Evolutionary conservation across 1,140 invertebrate species (phyloP).

Genomic region (Dendroctonus valens): DNA sequence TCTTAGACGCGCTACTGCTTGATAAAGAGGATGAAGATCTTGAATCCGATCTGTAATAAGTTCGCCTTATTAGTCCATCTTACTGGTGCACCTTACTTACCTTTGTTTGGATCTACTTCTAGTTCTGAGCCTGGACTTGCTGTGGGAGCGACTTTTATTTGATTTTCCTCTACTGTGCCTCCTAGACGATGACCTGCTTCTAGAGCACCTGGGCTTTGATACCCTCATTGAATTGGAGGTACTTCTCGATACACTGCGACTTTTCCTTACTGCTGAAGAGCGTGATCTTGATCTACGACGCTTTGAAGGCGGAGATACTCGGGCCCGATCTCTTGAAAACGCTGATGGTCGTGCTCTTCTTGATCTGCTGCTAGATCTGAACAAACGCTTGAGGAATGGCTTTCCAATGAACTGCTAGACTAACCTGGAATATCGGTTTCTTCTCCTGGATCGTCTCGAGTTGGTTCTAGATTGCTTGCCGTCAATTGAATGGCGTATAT

Average conservation of each 20-base stretch:
- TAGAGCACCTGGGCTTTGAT: constrained; percentile 38
- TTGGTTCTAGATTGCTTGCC: constrained; percentile 48
- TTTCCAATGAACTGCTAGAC: neutral
- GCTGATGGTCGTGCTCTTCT: neutral
- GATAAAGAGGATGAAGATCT: neutral
- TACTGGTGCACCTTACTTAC: constrained; percentile 11
- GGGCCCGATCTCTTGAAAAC: too few species aligned
- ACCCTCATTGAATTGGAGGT: constrained; percentile 44
- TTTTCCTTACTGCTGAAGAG: constrained; percentile 39
- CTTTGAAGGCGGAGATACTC: constrained; percentile 33
- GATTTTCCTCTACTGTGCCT: neutral
- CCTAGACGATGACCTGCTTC: constrained; percentile 39
- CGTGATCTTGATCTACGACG: constrained; percentile 43
- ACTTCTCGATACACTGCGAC: constrained; percentile 13
- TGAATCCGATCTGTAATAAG: neutral
- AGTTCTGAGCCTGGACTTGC: constrained; percentile 1
- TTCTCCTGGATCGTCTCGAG: constrained; percentile 28
- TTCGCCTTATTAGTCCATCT: neutral
- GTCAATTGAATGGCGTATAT: neutral
- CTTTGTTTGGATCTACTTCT: constrained; percentile 21
- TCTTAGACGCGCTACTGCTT: constrained; percentile 10
- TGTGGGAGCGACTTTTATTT: constrained; percentile 41
- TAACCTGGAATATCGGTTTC: constrained; percentile 39
- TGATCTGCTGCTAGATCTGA: constrained; percentile 32
- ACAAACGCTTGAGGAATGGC: too few species aligned